Evolutionary conservation across 2,888 invertebrate genomes (phyloP).

Genomic region (Hirtodrosophila cameraria): DNA sequence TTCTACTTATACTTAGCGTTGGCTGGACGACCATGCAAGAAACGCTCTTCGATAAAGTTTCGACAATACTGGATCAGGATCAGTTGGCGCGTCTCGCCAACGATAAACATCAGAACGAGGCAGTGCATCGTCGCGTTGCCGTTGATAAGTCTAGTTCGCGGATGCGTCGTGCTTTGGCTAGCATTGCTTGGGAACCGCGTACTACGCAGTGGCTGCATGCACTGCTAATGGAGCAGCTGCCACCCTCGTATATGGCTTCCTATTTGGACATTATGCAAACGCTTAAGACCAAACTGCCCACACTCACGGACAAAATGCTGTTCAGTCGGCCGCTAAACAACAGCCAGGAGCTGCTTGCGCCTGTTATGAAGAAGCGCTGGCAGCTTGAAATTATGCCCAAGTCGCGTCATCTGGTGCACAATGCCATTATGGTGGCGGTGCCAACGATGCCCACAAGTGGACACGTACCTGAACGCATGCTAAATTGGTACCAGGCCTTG

Average conservation of each 20-base stretch:
- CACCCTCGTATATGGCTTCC: constrained; percentile 87
- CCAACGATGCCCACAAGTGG: constrained; percentile 86
- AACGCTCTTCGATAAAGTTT: constrained; percentile 87
- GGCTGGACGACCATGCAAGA: constrained; percentile 88
- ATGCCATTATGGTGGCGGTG: constrained; percentile 88
- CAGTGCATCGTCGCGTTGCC: constrained; percentile 88
- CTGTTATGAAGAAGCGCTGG: constrained; percentile 87
- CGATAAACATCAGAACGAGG: constrained; percentile 86
- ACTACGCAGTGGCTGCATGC: constrained; percentile 91
- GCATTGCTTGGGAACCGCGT: constrained; percentile 89
- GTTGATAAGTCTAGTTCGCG: constrained; percentile 89
- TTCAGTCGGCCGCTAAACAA: constrained; percentile 85
- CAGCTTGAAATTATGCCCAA: constrained; percentile 89
- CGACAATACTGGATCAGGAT: constrained; percentile 88
- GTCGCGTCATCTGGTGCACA: constrained; percentile 88
- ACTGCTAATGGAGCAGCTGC: constrained; percentile 88
- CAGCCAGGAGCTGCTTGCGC: constrained; percentile 87
- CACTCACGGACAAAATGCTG: constrained; percentile 90
- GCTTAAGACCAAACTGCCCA: constrained; percentile 88
- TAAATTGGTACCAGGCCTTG: constrained; percentile 89
- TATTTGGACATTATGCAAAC: constrained; percentile 92
- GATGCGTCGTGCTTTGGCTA: constrained; percentile 88
- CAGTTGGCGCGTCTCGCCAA: constrained; percentile 87
- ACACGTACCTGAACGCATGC: constrained; percentile 85
- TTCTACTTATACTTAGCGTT: constrained; percentile 81